Base-by-base conservation (phyloP, 2,888 invertebrate species). In the Tribolium freemani region DNA sequence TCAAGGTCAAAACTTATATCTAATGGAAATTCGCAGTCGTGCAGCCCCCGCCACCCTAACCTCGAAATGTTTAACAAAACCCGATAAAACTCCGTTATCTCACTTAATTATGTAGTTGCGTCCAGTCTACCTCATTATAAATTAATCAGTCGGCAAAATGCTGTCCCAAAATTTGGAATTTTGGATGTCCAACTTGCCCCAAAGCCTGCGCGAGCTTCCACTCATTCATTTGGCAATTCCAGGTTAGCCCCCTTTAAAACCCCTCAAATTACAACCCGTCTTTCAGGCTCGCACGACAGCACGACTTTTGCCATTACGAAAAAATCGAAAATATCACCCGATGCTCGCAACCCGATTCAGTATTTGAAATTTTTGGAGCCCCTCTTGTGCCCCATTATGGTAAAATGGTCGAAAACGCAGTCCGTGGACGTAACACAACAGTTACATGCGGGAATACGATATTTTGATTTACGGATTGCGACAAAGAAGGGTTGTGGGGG, bases 371-470 rank as follows among this genome's bases (percentile, higher is more conserved):
- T 91, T 77, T 87, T 91, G 79, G 48, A 20, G 8, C 45, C 71
- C 8, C 58, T 74, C 1, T 66, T 64, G 46, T 91, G 91, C n/a
- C 48, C 46, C 78, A 51, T 81, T 1, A 81, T 81, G 75, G 74
- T 77, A 4, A 90, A 93, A 70, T 96, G 96, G 96, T 92, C 93
- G 46, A 89, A 91, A 78, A 96, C 94, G 4, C 96, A 96, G 86
- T 87, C 88, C 46, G 87, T 89, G 58, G 88, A 89, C 81, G 87
- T 92, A 21, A 84, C 83, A 58, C 13, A 44, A 63, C 97, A 97
- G 87, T 89, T 97, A 16, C 88, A 89, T 66, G 87, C 90, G 77
- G 96, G 96, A 76, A 92, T 96, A 80, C 90, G 96, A 88, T 96
- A 94, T 84, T 92, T 96, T 78, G 96, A 97, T 85, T 85, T 96